Conservation (phyloP, 2,888 invertebrate species). For the Cryptocephalus moraei region DNA sequence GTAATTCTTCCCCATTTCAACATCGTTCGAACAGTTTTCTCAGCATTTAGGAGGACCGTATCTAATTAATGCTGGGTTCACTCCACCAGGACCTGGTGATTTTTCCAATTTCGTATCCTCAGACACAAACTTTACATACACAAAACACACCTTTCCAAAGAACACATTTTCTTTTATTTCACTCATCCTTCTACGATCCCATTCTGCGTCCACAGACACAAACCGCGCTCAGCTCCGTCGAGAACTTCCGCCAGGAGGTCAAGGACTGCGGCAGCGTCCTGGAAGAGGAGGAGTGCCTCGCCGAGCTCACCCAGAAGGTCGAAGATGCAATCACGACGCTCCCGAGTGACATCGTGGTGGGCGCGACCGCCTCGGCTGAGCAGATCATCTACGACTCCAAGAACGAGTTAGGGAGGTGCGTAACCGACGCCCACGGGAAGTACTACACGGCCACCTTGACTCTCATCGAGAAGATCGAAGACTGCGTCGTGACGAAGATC, state of each 20-base stretch:
- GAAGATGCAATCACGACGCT: conserved; percentile 5
- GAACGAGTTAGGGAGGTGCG: conserved; percentile 4
- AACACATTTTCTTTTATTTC: too few species aligned
- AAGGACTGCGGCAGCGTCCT: conserved; percentile 8
- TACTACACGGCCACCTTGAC: conserved; percentile 3
- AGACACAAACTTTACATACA: too few species aligned
- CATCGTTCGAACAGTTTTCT: too few species aligned
- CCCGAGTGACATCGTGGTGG: conserved; percentile 3
- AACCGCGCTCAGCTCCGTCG: conserved; percentile 6
- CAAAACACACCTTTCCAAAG: too few species aligned
- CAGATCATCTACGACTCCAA: conserved; percentile 2
- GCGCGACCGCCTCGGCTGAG: conserved; percentile 1
- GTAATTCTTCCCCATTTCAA: too few species aligned
- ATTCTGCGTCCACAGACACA: conserved; percentile 1
- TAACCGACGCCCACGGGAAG: background rate
- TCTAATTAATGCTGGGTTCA: too few species aligned
- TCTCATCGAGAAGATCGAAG: conserved; percentile 1
- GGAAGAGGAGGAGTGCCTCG: conserved; percentile 4
- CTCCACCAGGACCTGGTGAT: too few species aligned
- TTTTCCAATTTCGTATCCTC: too few species aligned
- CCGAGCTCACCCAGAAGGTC: conserved; percentile 5
- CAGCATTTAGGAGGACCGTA: too few species aligned
- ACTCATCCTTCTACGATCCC: too few species aligned
- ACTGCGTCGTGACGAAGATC: conserved; percentile 4
- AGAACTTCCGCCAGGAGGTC: conserved; percentile 6